Conservation (phyloP, 2,113 vertebrate species). For the Peromyscus leucopus region DNA sequence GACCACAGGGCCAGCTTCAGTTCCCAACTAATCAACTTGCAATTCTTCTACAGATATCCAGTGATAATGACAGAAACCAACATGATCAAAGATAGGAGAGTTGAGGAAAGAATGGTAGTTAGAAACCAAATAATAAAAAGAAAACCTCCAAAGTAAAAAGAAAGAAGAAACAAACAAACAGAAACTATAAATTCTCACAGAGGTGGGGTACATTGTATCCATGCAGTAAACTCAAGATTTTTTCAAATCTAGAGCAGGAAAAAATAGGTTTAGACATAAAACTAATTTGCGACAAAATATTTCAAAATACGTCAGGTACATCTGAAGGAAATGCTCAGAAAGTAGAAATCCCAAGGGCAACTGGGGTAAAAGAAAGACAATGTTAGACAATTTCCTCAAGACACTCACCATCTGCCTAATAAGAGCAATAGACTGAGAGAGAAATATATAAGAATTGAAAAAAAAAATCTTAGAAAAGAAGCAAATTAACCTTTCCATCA, state of each 20-base stretch:
- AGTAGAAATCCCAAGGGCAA: neutral
- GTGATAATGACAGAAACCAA: neutral
- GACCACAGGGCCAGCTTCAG: neutral
- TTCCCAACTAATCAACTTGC: neutral
- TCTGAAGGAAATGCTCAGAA: neutral
- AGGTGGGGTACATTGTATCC: neutral
- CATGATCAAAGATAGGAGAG: neutral
- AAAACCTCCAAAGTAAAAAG: neutral
- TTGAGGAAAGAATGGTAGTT: neutral
- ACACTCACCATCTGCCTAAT: too few species aligned
- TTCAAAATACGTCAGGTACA: neutral
- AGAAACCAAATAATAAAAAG: neutral
- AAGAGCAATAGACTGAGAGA: too few species aligned
- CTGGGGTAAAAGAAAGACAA: neutral
- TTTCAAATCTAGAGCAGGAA: neutral
- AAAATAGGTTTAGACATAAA: neutral
- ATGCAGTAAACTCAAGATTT: neutral
- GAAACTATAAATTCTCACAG: neutral
- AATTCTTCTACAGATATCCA: neutral
- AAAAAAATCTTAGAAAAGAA: too few species aligned
- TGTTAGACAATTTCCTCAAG: neutral
- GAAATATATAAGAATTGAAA: too few species aligned
- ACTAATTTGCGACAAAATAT: neutral
- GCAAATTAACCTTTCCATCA: too few species aligned
- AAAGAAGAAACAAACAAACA: neutral